Evolutionary conservation across 2,797 vertebrate species (phyloP).

Genomic region (Siniperca scherzeri): DNA sequence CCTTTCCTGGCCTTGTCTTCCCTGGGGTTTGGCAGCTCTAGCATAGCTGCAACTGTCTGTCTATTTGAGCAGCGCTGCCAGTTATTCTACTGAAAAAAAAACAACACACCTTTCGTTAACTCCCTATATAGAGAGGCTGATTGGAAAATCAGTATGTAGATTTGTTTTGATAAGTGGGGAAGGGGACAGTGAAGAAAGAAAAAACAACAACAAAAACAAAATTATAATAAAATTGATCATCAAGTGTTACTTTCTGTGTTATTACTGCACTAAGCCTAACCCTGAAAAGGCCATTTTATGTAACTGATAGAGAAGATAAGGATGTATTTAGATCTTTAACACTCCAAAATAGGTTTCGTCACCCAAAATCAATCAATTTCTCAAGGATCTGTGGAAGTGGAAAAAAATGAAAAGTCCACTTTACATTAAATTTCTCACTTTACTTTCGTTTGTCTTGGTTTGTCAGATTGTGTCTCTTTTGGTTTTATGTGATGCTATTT

Average conservation of each 20-base stretch:
- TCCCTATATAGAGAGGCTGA: not conserved
- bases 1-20: constrained; percentile 31
- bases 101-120: not conserved
- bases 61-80: constrained; percentile 7
- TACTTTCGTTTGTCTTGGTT: not conserved
- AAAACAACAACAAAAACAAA: not conserved
- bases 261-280: not conserved
- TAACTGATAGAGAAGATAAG: not conserved
- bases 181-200: not conserved
- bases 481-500: not conserved
- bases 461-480: too few species aligned
- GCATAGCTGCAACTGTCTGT: not conserved
- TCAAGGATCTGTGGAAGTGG: not conserved
- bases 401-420: too few species aligned
- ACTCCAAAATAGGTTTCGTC: not conserved
- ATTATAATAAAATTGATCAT: not conserved
- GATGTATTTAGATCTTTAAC: not conserved
- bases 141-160: not conserved
- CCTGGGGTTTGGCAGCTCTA: constrained; percentile 8
- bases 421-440: too few species aligned
- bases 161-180: not conserved
- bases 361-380: not conserved
- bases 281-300: not conserved
- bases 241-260: not conserved
- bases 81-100: not conserved